Evolutionary conservation across 1,140 invertebrate species (phyloP), one percentile per base, ranked within the genome.

Genomic region (Dysdera silvatica): DNA sequence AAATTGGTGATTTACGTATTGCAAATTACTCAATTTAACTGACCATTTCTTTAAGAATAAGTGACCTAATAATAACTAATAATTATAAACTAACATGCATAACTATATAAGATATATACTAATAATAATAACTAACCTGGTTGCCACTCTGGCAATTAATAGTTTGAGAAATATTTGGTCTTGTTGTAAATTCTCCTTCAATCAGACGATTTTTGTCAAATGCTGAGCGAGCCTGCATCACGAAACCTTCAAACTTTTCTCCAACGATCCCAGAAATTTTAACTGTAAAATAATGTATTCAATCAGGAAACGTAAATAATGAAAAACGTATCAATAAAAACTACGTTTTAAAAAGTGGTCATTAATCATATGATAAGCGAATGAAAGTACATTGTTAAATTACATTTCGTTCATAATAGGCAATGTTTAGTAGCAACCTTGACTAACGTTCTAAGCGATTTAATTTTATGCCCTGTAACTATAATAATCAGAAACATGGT

Each of bases 191-290:
- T 18, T 40, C 14, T 12, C 62, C 62, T 4, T 40, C 26, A n/a
- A 58, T 28, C 4, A 52, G 0, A 4, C 28, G 16, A 7, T 14
- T 31, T 4, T 18, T 31, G 35, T 65, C 55, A 28, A 26, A 26
- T 6, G 32, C 10, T 3, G 26, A 58, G 2, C 62, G 47, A 4
- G 62, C 62, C 45, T 65, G 62, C 1, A 65, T 14, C 16, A 45
- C 23, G 20, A 65, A 65, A 12, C 62, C 62, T 58, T 52, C 26
- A 29, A 65, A 16, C 12, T 51, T 29, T 26, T 65, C 62, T 4
- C 54, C 54, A 18, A 43, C 20, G 0, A 28, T 23, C 1, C 47
- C 52, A n/a, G 45, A 41, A 3, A 65, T 52, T 4, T 10, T 65
- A 2, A 65, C 62, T 64, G n/a, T 37, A 47, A 54, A 33, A 52